Conservation (phyloP, 2,113 vertebrate species). For the Hemiprocne comata region DNA sequence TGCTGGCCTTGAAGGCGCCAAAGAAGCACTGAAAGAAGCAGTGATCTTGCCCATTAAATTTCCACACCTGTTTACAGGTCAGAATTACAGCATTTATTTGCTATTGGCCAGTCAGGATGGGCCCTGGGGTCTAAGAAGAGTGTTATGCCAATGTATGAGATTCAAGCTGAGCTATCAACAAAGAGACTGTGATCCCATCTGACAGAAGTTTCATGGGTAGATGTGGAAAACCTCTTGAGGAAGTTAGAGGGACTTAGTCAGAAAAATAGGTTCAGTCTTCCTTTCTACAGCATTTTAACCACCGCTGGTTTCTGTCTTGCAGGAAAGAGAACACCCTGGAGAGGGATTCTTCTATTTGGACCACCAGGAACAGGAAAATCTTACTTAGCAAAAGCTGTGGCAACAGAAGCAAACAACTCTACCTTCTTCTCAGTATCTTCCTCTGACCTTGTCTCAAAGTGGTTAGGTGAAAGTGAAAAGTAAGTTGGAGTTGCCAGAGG, state of each 20-base stretch:
- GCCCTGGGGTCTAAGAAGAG: neutral
- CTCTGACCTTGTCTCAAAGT: conserved; percentile 97
- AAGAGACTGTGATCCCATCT: neutral
- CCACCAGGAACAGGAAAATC: conserved; percentile 98
- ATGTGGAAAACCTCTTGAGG: neutral
- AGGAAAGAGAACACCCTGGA: conserved; percentile 98
- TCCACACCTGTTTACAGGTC: conserved; percentile 97
- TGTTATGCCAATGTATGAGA: neutral
- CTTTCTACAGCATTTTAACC: neutral
- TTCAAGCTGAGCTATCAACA: neutral
- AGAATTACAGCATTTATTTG: neutral
- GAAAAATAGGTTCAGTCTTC: neutral
- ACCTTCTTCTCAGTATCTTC: conserved; percentile 97
- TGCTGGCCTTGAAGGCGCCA: conserved; percentile 94
- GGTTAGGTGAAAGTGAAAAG: conserved; percentile 99
- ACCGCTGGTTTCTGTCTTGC: neutral
- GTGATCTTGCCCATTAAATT: conserved; percentile 99
- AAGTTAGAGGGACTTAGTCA: neutral
- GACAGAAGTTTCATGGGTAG: neutral
- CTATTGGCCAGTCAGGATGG: neutral
- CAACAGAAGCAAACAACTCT: conserved; percentile 98
- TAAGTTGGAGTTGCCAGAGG: conserved; percentile 71
- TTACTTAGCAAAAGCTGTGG: conserved; percentile 96
- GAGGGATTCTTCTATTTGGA: conserved; percentile 95
- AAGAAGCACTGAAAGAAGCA: conserved; percentile 97